Percentiles rank a stretch among this genome's conserved stretches.
Evolutionary conservation across 2,113 vertebrate genomes (phyloP).

Genomic region (Hippocampus comes): DNA sequence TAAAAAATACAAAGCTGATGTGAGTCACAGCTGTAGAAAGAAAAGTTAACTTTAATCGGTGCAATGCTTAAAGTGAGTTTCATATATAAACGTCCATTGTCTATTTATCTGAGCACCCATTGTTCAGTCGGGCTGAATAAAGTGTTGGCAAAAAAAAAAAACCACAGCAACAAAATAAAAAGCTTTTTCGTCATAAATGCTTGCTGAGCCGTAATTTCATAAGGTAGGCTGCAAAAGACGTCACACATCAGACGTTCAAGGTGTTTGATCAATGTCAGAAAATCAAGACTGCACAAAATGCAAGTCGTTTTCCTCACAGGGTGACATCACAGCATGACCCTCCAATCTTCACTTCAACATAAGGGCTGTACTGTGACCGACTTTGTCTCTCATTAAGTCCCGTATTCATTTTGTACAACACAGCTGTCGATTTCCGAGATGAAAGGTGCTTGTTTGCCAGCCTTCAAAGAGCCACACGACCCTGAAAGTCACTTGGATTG

Average conservation of each 20-base stretch:
- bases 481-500: conserved; percentile 68
- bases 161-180: too few species aligned
- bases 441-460: conserved; percentile 74
- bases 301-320: conserved; percentile 48
- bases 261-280: conserved; percentile 36
- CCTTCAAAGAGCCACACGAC: conserved; percentile 68
- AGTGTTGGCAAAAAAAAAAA: not conserved
- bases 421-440: conserved; percentile 65
- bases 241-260: conserved; percentile 6
- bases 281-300: conserved; percentile 36
- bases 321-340: conserved; percentile 44
- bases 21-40: not conserved
- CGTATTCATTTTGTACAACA: conserved; percentile 53
- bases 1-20: too few species aligned
- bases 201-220: not conserved
- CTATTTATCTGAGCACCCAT: not conserved
- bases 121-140: not conserved
- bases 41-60: not conserved
- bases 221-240: not conserved
- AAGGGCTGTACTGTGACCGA: conserved; percentile 41
- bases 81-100: too few species aligned
- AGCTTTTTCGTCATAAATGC: not conserved
- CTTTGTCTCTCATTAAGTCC: conserved; percentile 44
- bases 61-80: too few species aligned
- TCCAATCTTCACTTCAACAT: conserved; percentile 43